Base-by-base conservation (phyloP, 2,113 vertebrate genomes). In the Tupaia tana region DNA sequence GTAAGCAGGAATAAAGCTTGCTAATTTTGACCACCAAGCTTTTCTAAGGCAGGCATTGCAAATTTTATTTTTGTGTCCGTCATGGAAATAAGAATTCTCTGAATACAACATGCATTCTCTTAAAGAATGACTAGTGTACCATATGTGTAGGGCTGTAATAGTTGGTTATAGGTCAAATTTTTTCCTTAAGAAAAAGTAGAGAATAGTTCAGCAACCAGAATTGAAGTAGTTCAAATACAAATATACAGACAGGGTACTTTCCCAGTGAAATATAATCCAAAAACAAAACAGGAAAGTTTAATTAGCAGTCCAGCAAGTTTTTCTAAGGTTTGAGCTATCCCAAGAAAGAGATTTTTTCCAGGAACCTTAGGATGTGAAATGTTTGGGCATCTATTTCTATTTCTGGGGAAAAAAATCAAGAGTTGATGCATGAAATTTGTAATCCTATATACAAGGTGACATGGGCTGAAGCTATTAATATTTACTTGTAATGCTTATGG, bases 321-420 rank as follows among this genome's bases (percentile, higher is more conserved):
- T 82, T 22, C 82, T 81, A 85, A 31, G 24, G 18, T 63, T 88
- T 71, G 81, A 81, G 22, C 69, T 71, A 20, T 93, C 86, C 27
- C 13, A 64, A n/a, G 25, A 84, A 71, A 77, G 58, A 94, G 19
- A 92, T 64, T 63, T 69, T 86, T 90, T 92, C 89, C 31, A 75
- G 14, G 54, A 94, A n/a, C 71, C 34, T 54, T 31, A 86, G 25
- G 31, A 88, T 43, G 27, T 1, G 7, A 91, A 29, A 67, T 78
- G 54, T 7, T 69, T 64, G 92, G 43, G 43, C 43, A 43, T 43
- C 43, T 43, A 43, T 43, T 43, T 43, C 43, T 43, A 43, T 43
- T 43, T 43, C 43, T 43, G 43, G 43, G 43, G 43, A 43, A 27
- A 25, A 25, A 52, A 34, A 59, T n/a, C 34, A 93, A 54, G 7